These are phyloP conservation scores for Acronicta alni DNA, from an alignment of 2,888 invertebrate genomes.

Conservation along the genomic window DNA sequence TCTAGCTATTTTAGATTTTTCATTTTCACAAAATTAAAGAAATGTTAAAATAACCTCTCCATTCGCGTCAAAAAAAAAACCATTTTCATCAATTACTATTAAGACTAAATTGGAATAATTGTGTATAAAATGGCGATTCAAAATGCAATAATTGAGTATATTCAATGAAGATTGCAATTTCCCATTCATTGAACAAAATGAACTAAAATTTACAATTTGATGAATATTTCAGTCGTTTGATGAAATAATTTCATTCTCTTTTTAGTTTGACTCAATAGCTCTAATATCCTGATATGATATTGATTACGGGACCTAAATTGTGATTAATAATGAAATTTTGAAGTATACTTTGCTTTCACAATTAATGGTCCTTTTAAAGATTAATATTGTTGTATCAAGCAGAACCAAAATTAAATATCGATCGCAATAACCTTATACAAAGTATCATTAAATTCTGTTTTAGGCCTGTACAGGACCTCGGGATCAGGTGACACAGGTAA, in stretches of 20 bases:
- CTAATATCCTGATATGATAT: not conserved
- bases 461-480: slow-evolving; percentile 83
- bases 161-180: slow-evolving; percentile 5
- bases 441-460: slow-evolving; percentile 83
- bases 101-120: no score
- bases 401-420: slow-evolving; percentile 67
- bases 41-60: no score
- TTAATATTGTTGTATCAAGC: slow-evolving; percentile 26
- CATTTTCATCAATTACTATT: no score
- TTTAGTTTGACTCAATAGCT: slow-evolving; percentile 4
- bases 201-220: slow-evolving; percentile 10
- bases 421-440: slow-evolving; percentile 74
- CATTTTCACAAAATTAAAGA: not conserved
- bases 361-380: no score
- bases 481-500: slow-evolving; percentile 82
- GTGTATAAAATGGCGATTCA: no score
- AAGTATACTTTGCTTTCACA: slow-evolving; percentile 3
- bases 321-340: slow-evolving; percentile 13
- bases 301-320: slow-evolving; percentile 1
- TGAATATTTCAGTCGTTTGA: slow-evolving; percentile 11
- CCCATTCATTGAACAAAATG: not conserved
- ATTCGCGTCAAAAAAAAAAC: no score
- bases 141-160: not conserved
- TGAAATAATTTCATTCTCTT: slow-evolving; percentile 16
- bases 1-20: slow-evolving; percentile 29